These are phyloP conservation scores for Jordanella pulchra DNA, from an alignment of 2,797 vertebrate genomes.

Conservation along the genomic window DNA sequence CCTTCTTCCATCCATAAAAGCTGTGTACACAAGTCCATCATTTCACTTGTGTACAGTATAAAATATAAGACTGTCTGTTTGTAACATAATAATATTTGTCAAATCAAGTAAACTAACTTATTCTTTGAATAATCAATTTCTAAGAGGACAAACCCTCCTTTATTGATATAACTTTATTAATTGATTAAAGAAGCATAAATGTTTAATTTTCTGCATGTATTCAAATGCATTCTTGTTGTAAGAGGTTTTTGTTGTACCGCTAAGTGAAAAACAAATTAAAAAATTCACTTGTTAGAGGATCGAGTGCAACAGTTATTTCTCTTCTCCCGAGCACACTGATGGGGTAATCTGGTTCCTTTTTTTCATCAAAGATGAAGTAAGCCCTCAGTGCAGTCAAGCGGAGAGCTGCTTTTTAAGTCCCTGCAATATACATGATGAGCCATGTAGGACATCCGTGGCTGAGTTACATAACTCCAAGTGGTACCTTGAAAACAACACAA, in stretches of 20 bases:
- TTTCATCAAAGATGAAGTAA: conserved; percentile 72
- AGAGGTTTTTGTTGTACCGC: conserved; percentile 10
- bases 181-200: conserved; percentile 22
- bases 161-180: neutral
- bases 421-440: conserved; percentile 77
- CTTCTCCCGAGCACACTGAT: conserved; percentile 60
- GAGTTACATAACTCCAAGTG: conserved; percentile 63
- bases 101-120: too few species aligned
- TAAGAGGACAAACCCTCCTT: neutral
- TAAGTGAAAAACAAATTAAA: conserved; percentile 68
- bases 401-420: conserved; percentile 62
- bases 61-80: too few species aligned
- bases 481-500: conserved; percentile 55
- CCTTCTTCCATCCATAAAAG: too few species aligned
- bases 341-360: conserved; percentile 61
- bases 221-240: conserved; percentile 37
- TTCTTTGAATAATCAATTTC: too few species aligned
- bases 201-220: conserved; percentile 13
- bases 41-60: too few species aligned
- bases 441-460: conserved; percentile 57
- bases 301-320: conserved; percentile 68
- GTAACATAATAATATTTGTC: too few species aligned
- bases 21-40: too few species aligned
- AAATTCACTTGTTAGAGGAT: conserved; percentile 70
- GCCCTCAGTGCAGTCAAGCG: conserved; percentile 58